Base-by-base conservation (phyloP, 1,140 invertebrate genomes). In the Trichoplusia ni region DNA sequence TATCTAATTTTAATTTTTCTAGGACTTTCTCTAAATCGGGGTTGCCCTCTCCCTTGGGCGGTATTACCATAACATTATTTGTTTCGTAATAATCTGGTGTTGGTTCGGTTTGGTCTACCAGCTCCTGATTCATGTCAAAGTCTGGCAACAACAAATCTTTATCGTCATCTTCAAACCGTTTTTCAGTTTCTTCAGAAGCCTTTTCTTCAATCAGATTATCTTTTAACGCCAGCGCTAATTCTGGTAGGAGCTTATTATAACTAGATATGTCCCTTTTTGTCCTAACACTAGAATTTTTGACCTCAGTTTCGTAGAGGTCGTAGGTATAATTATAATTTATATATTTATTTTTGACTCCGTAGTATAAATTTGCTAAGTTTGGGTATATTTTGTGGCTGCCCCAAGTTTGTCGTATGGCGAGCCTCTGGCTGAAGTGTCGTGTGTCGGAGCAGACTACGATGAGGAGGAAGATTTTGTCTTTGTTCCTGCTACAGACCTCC, bases 371-470 rank as follows among this genome's bases (percentile, higher is more conserved):
- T 0, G 62, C 67, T 4, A 77, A 23, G 65, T 79, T 63, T 9
- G 71, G 9, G 77, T 91, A 95, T 70, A 93, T 92, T 40, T 86
- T 92, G 62, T 93, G 92, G 63, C 92, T 93, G 0, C 94, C 96
- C 96, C 96, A 98, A 0, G 96, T 97, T 71, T 95, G 93, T 69
- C 96, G 91, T 62, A 97, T 97, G 7, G 94, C 95, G 38, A 84
- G 76, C 19, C 96, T 89, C 37, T 92, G 91, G 23, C 93, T 91
- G 61, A 94, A 92, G 87, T 97, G 94, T 0, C 78, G 74, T 0
- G 95, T 93, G 5, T 94, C 92, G 0, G 96, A 96, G 76, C 93
- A 95, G 0, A 97, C 93, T 11, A 96, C 91, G 53, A 97, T 93
- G 4, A 96, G 84, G 13, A 97, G 82, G 75, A 95, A 94, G 0